phyloP scores from a whole-genome alignment of 2,113 vertebrate species.

The Aspidoscelis tigris region DNA sequence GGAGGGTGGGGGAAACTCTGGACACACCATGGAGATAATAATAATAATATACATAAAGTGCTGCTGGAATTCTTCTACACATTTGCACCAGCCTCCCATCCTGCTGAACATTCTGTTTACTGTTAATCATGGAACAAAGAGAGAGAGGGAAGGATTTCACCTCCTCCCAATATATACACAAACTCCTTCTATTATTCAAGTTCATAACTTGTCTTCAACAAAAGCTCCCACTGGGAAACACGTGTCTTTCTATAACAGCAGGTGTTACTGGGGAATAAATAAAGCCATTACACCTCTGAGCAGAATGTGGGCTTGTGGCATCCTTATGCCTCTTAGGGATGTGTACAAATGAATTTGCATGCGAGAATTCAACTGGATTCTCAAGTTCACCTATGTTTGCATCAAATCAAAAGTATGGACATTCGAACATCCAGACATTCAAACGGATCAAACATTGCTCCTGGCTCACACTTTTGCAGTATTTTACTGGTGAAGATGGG shows the following conservation, averaged over 20 bases:
- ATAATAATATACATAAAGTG: slow-evolving; percentile 31
- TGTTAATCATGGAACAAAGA: slow-evolving; percentile 54
- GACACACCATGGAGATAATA: slow-evolving; percentile 17
- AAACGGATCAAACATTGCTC: too few relatives aligned
- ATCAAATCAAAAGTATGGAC: too few relatives aligned
- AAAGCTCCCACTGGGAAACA: slow-evolving; percentile 54
- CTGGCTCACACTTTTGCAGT: too few relatives aligned
- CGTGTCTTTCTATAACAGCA: not conserved
- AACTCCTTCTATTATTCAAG: slow-evolving; percentile 53
- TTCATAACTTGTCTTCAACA: slow-evolving; percentile 58
- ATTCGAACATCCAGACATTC: too few relatives aligned
- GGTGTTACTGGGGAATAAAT: slow-evolving; percentile 26
- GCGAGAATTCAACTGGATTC: too few relatives aligned
- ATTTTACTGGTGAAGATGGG: not conserved
- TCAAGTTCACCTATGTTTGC: too few relatives aligned
- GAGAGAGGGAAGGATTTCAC: not conserved
- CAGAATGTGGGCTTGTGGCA: slow-evolving; percentile 17
- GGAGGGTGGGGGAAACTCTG: slow-evolving; percentile 27
- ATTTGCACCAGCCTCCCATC: not conserved
- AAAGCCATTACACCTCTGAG: slow-evolving; percentile 11
- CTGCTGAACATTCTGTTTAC: slow-evolving; percentile 38
- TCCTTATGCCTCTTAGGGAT: not conserved
- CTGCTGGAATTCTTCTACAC: not conserved
- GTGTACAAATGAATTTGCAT: too few relatives aligned
- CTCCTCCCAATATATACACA: slow-evolving; percentile 10